phyloP scores from a whole-genome alignment of 2,113 vertebrate species.

The Etheostoma spectabile region DNA sequence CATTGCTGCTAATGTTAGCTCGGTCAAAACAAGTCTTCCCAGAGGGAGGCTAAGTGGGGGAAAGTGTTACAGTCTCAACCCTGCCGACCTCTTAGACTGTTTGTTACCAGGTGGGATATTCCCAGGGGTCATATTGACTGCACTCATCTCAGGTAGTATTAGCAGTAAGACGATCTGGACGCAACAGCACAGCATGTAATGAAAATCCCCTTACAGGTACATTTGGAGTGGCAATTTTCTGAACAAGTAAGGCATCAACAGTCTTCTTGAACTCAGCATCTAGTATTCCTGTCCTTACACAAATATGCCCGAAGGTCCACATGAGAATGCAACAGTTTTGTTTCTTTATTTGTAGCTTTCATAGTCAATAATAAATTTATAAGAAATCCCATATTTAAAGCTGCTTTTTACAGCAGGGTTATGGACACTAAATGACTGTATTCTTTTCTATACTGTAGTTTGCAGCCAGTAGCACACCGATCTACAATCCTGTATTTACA shows the following conservation, averaged over 20 bases:
- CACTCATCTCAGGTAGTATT: slow-evolving; percentile 2
- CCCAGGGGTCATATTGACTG: slow-evolving; percentile 46
- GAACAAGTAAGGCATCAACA: not conserved
- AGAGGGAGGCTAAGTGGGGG: not conserved
- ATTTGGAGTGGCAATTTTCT: not conserved
- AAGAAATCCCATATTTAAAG: not conserved
- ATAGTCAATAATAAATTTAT: not conserved
- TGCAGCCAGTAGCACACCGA: slow-evolving; percentile 1
- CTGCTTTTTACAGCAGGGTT: not conserved
- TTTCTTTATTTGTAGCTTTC: not conserved
- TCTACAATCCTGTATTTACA: not conserved
- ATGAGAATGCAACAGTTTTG: not conserved
- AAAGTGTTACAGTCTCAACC: not conserved
- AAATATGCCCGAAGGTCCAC: not conserved
- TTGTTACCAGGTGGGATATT: slow-evolving; percentile 62
- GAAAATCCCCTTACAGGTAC: slow-evolving; percentile 26
- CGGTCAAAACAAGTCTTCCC: slow-evolving; percentile 3
- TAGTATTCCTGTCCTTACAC: not conserved
- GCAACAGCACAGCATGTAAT: slow-evolving; percentile 5
- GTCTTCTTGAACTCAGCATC: not conserved
- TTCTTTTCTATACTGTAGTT: not conserved
- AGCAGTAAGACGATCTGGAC: slow-evolving; percentile 40
- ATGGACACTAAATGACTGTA: not conserved
- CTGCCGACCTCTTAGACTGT: slow-evolving; percentile 31
- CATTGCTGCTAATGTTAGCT: slow-evolving; percentile 41